Evolutionary conservation across 2,113 vertebrate genomes (phyloP).

Genomic region (Scophthalmus maximus): DNA sequence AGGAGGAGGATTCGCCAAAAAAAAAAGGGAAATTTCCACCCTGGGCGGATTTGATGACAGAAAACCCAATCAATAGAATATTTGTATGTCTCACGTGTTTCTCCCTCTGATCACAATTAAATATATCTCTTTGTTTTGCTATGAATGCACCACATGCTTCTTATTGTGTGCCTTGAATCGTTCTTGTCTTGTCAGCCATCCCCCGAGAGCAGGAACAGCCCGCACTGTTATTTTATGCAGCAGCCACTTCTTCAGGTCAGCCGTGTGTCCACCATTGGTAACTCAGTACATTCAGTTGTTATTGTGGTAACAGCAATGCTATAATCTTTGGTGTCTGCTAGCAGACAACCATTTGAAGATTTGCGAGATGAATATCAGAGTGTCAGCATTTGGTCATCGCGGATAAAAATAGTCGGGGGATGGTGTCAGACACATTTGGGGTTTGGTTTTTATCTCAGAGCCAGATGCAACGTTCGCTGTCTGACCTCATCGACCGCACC

Average conservation of each 20-base stretch:
- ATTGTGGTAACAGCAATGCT: constrained; percentile 12
- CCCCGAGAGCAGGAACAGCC: constrained; percentile 14
- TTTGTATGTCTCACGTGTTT: neutral
- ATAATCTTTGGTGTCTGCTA: constrained; percentile 29
- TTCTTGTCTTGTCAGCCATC: constrained; percentile 18
- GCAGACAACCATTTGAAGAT: neutral
- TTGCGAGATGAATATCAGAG: constrained; percentile 12
- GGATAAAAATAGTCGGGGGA: constrained; percentile 62
- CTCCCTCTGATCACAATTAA: neutral
- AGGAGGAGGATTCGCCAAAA: neutral
- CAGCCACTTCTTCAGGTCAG: neutral
- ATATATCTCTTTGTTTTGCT: neutral
- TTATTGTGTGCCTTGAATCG: constrained; percentile 21
- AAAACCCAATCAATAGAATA: constrained; percentile 5
- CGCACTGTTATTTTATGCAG: neutral
- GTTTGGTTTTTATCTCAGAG: constrained; percentile 64
- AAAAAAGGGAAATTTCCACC: neutral
- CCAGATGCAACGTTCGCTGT: constrained; percentile 55
- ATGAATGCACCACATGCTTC: constrained; percentile 9
- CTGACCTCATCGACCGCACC: constrained; percentile 77
- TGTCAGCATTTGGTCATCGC: constrained; percentile 28
- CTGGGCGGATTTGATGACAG: neutral
- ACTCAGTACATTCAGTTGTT: constrained; percentile 1
- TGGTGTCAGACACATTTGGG: constrained; percentile 69
- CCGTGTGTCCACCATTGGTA: neutral